A percentile compares a stretch with the other conserved stretches of the same genome.
phyloP scores from a whole-genome alignment of 35 echinoderm and acorn worm genomes.

The Diadema setosum region DNA sequence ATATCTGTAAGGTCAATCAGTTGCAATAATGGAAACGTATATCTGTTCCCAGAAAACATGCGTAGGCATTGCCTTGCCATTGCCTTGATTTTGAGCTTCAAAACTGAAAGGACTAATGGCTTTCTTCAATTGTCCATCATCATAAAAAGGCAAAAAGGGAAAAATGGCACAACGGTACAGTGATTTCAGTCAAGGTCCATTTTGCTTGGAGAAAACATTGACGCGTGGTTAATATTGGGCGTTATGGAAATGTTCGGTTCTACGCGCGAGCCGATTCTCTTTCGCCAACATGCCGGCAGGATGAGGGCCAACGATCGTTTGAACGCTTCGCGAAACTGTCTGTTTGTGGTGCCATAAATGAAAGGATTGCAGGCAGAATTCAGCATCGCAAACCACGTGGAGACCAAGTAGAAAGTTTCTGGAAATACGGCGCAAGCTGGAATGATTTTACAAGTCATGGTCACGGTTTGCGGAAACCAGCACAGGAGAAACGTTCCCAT shows the following conservation, averaged over 20 bases:
- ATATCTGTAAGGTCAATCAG: no score
- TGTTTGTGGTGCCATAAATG: constrained; percentile 67
- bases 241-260: background rate
- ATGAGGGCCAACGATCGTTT: background rate
- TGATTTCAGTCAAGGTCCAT: no score
- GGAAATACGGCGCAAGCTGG: constrained; percentile 4
- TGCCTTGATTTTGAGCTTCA: no score
- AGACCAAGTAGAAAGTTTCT: constrained; percentile 15
- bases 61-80: no score
- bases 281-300: background rate
- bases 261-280: background rate
- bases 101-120: no score
- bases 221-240: no score
- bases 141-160: no score
- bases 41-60: no score
- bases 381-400: constrained; percentile 54
- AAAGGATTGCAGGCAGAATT: constrained; percentile 79
- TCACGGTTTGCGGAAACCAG: constrained; percentile 62
- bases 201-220: no score
- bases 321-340: constrained; percentile 55
- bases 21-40: no score
- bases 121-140: no score
- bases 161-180: no score
- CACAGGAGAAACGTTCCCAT: constrained; percentile 73
- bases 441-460: background rate